phyloP scores from a whole-genome alignment of 2,888 invertebrate genomes.

The Archips crataeganus region DNA sequence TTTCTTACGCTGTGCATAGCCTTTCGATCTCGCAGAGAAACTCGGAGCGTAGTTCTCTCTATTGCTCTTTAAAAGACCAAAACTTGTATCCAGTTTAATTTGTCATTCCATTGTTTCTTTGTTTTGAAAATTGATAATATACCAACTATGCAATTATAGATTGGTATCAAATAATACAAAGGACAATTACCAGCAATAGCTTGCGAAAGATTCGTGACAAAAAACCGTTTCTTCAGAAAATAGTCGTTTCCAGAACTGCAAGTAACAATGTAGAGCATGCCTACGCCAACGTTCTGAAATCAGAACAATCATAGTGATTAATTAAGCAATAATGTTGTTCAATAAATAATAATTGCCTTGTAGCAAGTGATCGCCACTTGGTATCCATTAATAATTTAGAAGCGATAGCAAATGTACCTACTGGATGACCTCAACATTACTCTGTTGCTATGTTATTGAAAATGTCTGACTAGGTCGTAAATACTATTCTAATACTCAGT shows the following conservation, averaged over 20 bases:
- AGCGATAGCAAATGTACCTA: background rate
- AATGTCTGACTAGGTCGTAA: no score
- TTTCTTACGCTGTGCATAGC: no score
- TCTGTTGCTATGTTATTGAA: background rate
- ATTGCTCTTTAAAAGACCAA: no score
- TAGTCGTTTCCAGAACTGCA: slow-evolving; percentile 37
- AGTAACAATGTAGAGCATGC: slow-evolving; percentile 34
- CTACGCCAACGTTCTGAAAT: slow-evolving; percentile 37
- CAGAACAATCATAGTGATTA: background rate
- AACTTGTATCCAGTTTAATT: no score
- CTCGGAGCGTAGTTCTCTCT: no score
- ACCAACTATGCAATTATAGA: background rate
- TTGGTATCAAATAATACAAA: background rate
- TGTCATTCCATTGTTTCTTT: no score
- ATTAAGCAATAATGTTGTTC: background rate
- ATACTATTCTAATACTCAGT: no score
- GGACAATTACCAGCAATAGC: slow-evolving; percentile 33
- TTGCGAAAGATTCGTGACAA: slow-evolving; percentile 37
- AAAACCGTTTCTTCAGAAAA: slow-evolving; percentile 39
- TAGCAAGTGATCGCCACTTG: background rate
- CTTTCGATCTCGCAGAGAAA: no score
- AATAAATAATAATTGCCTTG: background rate
- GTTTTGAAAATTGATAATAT: no score
- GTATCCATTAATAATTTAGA: background rate
- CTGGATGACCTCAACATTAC: background rate